These are phyloP conservation scores for Eutolmus rufibarbis DNA, from an alignment of 2,888 invertebrate species.

Conservation along the genomic window DNA sequence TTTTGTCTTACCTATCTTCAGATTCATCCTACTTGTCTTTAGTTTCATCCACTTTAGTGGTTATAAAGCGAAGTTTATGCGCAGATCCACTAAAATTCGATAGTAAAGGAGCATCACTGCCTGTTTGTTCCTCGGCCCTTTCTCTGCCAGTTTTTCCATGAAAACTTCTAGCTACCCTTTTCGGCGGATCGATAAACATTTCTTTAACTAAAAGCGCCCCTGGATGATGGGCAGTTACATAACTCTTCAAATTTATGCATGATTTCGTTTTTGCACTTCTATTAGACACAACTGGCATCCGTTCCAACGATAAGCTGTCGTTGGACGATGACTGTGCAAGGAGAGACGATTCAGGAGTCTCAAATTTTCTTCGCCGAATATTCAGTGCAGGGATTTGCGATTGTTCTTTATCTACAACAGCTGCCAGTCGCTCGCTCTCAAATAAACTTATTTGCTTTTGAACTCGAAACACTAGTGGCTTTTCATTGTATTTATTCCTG, in stretches of 20 bases:
- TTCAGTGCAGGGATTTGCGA: neutral
- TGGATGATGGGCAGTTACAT: slow-evolving; percentile 52
- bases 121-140: neutral
- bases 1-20: neutral
- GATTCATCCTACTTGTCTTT: neutral
- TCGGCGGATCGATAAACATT: slow-evolving; percentile 65
- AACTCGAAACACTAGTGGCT: slow-evolving; percentile 52
- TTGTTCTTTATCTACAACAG: slow-evolving; percentile 32
- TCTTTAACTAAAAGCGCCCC: slow-evolving; percentile 65
- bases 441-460: slow-evolving; percentile 61
- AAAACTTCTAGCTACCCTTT: slow-evolving; percentile 63
- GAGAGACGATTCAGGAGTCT: neutral
- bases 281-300: neutral
- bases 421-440: slow-evolving; percentile 49
- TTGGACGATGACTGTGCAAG: slow-evolving; percentile 40
- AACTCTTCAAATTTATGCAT: slow-evolving; percentile 48
- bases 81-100: neutral
- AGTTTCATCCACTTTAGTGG: slow-evolving; percentile 26
- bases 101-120: neutral
- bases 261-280: slow-evolving; percentile 47
- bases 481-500: neutral
- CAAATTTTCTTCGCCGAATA: slow-evolving; percentile 31
- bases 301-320: slow-evolving; percentile 35
- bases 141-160: slow-evolving; percentile 54
- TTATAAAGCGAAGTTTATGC: slow-evolving; percentile 8